Evolutionary conservation across 2,888 invertebrate genomes (phyloP), one percentile per base, ranked within the genome.

Genomic region (Dioctria rufipes): DNA sequence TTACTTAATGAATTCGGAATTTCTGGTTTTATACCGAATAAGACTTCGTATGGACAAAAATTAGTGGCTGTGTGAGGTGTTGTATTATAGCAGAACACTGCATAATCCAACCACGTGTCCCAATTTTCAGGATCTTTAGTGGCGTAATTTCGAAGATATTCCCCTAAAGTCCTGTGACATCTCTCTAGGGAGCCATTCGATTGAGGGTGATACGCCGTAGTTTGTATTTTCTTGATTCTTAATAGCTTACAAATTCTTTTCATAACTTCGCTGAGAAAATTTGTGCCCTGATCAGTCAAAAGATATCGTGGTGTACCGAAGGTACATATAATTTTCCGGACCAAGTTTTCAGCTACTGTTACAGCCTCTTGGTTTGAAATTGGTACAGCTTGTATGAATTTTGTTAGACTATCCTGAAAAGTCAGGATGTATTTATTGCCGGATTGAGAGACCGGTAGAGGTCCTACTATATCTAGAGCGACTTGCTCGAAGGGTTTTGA

Each of bases 401-500:
- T 85, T 0, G 85, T 84, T 37, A 85, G 67, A 61, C 84, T 83
- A 75, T 85, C 84, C 81, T 85, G 84, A 37, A 84, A 73, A 3
- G 84, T 86, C 46, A 85, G 54, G 46, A 86, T 83, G 78, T 83
- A 86, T 81, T 79, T 83, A 81, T 85, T 85, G 37, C 83, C 83
- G 40, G 82, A 78, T 75, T 83, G 58, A 2, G 83, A 84, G 37
- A 80, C 9, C 9, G 83, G 84, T 67, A 86, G 77, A 2, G 86
- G 85, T 60, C 86, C 85, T n/a, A 86, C 85, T 11, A 86, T 84
- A 78, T 86, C 85, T 42, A 86, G 13, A 13, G 83, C 78, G 63
- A 86, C 54, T 80, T 83, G 83, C 81, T 87, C 83, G 78, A 87
- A 86, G 3, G 86, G 84, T 79, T 83, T 82, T 40, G 82, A 80